Conservation (phyloP, 2,113 vertebrate genomes). For the Sisor rabdophorus region DNA sequence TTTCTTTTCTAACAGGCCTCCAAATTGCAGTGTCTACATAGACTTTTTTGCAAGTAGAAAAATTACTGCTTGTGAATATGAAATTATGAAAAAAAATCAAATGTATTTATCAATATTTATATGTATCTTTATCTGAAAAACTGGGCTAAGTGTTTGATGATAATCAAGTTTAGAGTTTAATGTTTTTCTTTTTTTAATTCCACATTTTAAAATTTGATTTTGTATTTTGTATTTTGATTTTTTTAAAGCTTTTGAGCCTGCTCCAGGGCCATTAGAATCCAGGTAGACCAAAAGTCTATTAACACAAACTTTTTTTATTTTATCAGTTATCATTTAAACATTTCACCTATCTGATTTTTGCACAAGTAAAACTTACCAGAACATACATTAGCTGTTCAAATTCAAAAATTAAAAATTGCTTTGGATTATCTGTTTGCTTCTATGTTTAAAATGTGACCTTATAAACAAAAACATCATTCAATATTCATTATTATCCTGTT, state of each 20-base stretch:
- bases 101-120: conserved; percentile 43
- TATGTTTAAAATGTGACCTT: neutral
- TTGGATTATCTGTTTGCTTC: neutral
- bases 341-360: neutral
- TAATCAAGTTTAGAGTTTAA: conserved; percentile 15
- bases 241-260: neutral
- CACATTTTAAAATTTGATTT: conserved; percentile 7
- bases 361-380: too few relatives aligned
- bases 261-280: neutral
- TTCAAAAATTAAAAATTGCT: neutral
- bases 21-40: neutral
- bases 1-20: conserved; percentile 14
- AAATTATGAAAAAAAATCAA: conserved; percentile 17
- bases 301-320: conserved; percentile 8
- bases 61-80: neutral
- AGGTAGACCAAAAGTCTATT: neutral
- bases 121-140: conserved; percentile 23
- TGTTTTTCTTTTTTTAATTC: neutral
- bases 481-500: neutral
- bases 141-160: conserved; percentile 20
- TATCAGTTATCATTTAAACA: neutral
- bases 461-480: neutral
- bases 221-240: too few relatives aligned
- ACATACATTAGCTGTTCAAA: neutral
- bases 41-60: conserved; percentile 14